Conservation (phyloP, 2,888 invertebrate species). For the Seira ritae region DNA sequence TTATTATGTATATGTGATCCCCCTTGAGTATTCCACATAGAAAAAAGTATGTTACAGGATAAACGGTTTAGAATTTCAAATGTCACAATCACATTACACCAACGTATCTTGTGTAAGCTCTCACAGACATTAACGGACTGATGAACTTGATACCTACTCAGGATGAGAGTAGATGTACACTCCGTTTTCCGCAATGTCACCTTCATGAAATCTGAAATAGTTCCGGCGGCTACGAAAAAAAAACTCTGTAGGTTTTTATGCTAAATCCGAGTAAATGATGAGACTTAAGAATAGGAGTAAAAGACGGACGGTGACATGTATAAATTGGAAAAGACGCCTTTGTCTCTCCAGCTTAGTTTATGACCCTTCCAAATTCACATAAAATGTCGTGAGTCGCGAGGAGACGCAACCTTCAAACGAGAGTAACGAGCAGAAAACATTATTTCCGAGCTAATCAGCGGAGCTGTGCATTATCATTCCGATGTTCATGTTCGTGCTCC, state of each 20-base stretch:
- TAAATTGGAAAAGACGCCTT: not conserved
- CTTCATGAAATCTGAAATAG: constrained; percentile 55
- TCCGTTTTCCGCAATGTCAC: constrained; percentile 54
- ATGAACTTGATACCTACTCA: not conserved
- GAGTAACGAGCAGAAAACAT: constrained; percentile 1
- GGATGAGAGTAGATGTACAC: constrained; percentile 3
- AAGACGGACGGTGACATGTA: not conserved
- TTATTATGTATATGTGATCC: constrained; percentile 17
- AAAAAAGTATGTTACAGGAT: constrained; percentile 19
- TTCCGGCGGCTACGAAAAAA: constrained; percentile 27
- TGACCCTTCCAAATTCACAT: not conserved
- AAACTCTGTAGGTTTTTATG: too few relatives aligned
- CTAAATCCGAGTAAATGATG: too few relatives aligned
- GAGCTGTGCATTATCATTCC: not conserved
- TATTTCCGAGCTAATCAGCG: constrained; percentile 1
- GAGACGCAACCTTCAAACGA: not conserved
- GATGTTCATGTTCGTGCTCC: not conserved
- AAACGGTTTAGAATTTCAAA: constrained; percentile 40
- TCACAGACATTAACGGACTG: constrained; percentile 4
- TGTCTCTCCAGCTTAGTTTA: not conserved
- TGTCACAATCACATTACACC: not conserved
- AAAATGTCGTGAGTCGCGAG: not conserved
- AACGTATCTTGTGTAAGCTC: not conserved
- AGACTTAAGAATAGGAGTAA: too few relatives aligned
- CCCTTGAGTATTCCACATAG: not conserved